A percentile compares a stretch with the other conserved stretches of the same genome.
Evolutionary conservation across 2,113 vertebrate species (phyloP).

Genomic region (Phrynosoma platyrhinos): DNA sequence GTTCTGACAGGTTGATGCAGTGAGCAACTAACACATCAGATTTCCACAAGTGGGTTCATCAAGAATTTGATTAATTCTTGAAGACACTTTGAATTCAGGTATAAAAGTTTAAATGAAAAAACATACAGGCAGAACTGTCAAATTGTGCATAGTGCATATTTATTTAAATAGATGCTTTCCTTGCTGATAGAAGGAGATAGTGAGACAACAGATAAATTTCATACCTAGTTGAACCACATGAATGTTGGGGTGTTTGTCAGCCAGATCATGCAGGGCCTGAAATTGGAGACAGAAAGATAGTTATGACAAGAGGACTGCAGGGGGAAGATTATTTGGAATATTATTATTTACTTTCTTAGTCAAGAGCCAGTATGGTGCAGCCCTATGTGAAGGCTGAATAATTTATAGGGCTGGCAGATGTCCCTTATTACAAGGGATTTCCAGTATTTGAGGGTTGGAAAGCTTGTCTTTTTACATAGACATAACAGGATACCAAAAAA

Average conservation of each 20-base stretch:
- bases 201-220: neutral
- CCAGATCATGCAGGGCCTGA: neutral
- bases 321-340: neutral
- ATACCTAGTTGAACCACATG: constrained; percentile 11
- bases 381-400: no score
- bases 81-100: neutral
- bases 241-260: constrained; percentile 3
- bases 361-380: no score
- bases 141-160: neutral
- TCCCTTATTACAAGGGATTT: no score
- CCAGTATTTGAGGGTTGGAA: no score
- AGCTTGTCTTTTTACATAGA: no score
- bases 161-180: neutral
- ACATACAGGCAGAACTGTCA: neutral
- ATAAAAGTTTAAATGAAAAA: neutral
- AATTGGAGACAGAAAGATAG: neutral
- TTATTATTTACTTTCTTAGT: neutral
- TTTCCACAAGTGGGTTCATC: neutral
- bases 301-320: neutral
- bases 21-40: neutral
- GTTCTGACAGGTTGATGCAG: no score
- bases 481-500: no score
- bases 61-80: neutral
- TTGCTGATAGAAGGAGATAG: neutral
- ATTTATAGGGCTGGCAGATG: no score